Conservation (phyloP, 2,113 vertebrate species). For the Podarcis cretensis region DNA sequence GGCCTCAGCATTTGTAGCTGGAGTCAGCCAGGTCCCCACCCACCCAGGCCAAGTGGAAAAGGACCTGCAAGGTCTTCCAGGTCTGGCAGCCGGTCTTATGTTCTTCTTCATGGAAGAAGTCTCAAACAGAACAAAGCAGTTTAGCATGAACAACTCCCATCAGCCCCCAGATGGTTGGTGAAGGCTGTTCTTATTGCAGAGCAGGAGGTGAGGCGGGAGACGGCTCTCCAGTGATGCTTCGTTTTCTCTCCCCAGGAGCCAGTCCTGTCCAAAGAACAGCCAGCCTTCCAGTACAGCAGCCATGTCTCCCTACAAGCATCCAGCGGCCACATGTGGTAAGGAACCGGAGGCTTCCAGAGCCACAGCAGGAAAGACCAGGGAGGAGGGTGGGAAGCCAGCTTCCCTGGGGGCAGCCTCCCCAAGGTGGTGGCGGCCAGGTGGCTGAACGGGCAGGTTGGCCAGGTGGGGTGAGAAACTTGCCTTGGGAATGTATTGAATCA, state of each 20-base stretch:
- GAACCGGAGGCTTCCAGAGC: neutral
- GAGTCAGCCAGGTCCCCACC: no score
- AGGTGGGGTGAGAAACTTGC: neutral
- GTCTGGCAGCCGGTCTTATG: no score
- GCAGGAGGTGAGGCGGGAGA: neutral
- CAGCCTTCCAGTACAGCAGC: constrained; percentile 98
- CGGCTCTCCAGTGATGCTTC: neutral
- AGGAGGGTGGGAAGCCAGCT: neutral
- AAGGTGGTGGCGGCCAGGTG: no score
- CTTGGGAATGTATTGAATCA: neutral
- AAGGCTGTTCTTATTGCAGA: neutral
- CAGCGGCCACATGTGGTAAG: constrained; percentile 98
- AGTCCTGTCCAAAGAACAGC: constrained; percentile 96
- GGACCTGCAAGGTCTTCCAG: no score
- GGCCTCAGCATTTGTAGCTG: no score
- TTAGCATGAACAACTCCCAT: no score
- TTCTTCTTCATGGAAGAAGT: no score
- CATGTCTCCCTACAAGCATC: constrained; percentile 97
- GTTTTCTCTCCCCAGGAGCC: constrained; percentile 83
- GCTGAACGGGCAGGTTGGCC: no score
- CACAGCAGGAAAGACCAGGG: neutral
- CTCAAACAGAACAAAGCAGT: no score
- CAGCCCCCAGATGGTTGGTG: no score
- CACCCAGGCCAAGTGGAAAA: no score
- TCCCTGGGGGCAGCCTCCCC: neutral